Base-by-base conservation (phyloP, 2,888 invertebrate genomes). In the Metopia argyrocephala region DNA sequence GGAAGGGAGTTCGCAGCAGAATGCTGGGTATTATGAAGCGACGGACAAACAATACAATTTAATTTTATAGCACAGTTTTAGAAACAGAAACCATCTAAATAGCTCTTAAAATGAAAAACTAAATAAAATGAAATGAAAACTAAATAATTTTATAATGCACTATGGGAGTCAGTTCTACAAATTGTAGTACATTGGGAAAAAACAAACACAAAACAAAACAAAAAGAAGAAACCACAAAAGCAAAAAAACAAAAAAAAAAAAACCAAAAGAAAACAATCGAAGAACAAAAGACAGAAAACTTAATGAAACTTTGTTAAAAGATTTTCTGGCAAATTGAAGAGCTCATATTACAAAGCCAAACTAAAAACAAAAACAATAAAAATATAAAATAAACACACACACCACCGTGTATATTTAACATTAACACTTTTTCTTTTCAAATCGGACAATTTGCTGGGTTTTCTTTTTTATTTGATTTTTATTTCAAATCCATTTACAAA, bases 241-340 rank as follows among this genome's bases (percentile, higher is more conserved):
- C 3, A 38, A 15, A 38, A 38, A 38, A 38, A n/a, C n/a, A n/a
- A n/a, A n/a, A n/a, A n/a, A n/a, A n/a, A n/a, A n/a, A n/a, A n/a
- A n/a, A n/a, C n/a, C n/a, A n/a, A n/a, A n/a, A n/a, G n/a, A 52
- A 28, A 57, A 23, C 18, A 38, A 31, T n/a, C 45, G 20, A 46
- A n/a, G 46, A 57, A 46, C 28, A 54, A 25, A 25, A 23, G 20
- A 54, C 25, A n/a, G 18, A 25, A 61, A 54, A 71, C 54, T 31
- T 4, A 59, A 71, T 59, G 62, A 70, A 79, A 61, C 64, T 69
- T 79, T 75, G n/a, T 57, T 75, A 65, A 76, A 61, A 68, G 56
- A 70, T 61, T 75, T 66, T 66, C 62, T 46, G 50, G 46, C 31
- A 61, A 73, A 65, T 31, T 64, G n/a, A 52, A 54, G 59, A 25